Conservation (phyloP, 2,888 invertebrate genomes). For the Mystacides longicornis region DNA sequence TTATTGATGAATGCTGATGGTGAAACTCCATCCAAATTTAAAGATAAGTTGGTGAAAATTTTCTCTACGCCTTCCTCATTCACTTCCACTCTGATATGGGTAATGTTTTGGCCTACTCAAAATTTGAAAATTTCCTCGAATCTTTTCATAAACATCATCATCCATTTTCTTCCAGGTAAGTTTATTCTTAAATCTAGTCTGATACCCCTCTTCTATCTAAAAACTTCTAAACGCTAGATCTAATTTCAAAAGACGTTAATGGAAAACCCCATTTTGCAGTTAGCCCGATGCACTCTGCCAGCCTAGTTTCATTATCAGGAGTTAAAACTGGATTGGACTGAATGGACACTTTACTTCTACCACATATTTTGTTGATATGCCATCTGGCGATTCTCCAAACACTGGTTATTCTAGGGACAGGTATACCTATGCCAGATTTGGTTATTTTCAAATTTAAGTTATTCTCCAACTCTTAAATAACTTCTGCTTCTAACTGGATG, state of each 20-base stretch:
- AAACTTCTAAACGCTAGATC: neutral
- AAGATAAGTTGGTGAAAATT: neutral
- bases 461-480: neutral
- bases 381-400: slow-evolving; percentile 5
- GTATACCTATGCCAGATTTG: neutral
- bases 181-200: neutral
- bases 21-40: neutral
- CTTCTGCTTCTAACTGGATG: slow-evolving; percentile 5
- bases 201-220: neutral
- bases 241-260: neutral
- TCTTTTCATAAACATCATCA: neutral
- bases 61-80: neutral
- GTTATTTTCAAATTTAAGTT: slow-evolving; percentile 2
- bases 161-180: neutral
- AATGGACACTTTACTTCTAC: neutral
- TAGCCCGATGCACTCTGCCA: neutral
- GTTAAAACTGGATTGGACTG: too few species aligned
- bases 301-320: neutral
- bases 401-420: neutral
- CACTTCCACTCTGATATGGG: neutral
- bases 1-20: neutral
- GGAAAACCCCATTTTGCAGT: slow-evolving; percentile 4
- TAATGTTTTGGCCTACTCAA: neutral
- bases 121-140: neutral
- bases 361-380: slow-evolving; percentile 1